Evolutionary conservation across 2,797 vertebrate genomes (phyloP).

Genomic region (Synaphobranchus kaupii): DNA sequence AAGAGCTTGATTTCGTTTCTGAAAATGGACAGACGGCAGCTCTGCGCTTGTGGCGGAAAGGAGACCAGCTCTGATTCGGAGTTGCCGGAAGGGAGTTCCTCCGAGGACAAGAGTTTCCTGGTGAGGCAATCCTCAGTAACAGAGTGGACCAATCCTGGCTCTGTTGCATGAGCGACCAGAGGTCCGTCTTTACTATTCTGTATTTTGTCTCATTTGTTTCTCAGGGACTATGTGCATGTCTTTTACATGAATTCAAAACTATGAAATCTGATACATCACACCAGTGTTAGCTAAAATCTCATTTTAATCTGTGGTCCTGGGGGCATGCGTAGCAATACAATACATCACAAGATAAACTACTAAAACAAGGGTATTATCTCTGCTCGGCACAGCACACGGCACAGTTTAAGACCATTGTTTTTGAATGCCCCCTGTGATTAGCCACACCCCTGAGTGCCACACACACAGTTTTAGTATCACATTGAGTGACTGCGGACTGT

Average conservation of each 20-base stretch:
- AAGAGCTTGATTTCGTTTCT: background rate
- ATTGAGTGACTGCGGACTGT: background rate
- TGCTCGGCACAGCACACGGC: background rate
- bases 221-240: background rate
- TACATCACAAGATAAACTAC: background rate
- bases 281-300: background rate
- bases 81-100: background rate
- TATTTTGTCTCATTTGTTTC: background rate
- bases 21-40: background rate
- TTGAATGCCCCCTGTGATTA: background rate
- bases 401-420: background rate
- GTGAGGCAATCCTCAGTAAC: background rate
- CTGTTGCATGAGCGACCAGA: background rate
- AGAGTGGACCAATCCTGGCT: background rate
- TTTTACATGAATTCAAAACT: background rate
- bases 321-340: background rate
- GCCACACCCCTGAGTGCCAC: background rate
- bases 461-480: background rate
- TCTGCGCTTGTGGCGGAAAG: background rate
- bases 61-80: background rate
- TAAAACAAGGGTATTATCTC: background rate
- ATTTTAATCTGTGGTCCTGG: background rate
- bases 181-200: background rate
- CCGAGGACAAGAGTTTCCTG: background rate
- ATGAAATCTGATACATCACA: background rate